Evolutionary conservation across 2,888 invertebrate species (phyloP).

Genomic region (Neoaliturus tenellus): DNA sequence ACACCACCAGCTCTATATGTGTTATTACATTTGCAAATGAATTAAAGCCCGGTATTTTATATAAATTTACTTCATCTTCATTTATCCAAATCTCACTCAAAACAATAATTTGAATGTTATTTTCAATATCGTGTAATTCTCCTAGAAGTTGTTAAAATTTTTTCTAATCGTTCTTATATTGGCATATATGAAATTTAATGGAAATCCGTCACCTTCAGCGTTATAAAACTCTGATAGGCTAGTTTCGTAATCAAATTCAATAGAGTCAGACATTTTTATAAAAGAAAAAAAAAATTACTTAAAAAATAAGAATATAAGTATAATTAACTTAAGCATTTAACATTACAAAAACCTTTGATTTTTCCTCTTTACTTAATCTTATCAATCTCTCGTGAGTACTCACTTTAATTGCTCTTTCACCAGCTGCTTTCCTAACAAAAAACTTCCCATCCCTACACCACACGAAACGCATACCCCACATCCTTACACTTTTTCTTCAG

Average conservation of each 20-base stretch:
- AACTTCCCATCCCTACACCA: constrained; percentile 18
- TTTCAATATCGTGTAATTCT: not conserved
- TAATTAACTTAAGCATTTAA: no score
- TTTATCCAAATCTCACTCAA: not conserved
- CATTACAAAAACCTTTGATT: not conserved
- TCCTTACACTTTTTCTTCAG: constrained; percentile 26
- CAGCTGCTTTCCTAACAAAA: not conserved
- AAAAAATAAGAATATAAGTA: not conserved
- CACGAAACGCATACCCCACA: not conserved
- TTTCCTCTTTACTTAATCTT: constrained; percentile 17
- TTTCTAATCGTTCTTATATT: not conserved
- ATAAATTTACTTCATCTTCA: not conserved
- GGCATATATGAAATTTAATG: not conserved
- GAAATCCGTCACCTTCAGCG: not conserved
- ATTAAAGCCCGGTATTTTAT: constrained; percentile 25
- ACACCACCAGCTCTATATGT: not conserved
- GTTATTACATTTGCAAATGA: not conserved
- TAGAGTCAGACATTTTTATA: not conserved
- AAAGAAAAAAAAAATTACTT: not conserved
- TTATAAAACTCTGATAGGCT: not conserved
- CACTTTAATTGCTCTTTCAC: constrained; percentile 5
- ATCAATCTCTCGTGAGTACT: constrained; percentile 19
- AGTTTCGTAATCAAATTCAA: not conserved
- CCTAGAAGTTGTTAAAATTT: constrained; percentile 11
- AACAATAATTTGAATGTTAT: not conserved